These are phyloP conservation scores for Mallotus villosus DNA, from an alignment of 2,797 vertebrate species.

Conservation along the genomic window DNA sequence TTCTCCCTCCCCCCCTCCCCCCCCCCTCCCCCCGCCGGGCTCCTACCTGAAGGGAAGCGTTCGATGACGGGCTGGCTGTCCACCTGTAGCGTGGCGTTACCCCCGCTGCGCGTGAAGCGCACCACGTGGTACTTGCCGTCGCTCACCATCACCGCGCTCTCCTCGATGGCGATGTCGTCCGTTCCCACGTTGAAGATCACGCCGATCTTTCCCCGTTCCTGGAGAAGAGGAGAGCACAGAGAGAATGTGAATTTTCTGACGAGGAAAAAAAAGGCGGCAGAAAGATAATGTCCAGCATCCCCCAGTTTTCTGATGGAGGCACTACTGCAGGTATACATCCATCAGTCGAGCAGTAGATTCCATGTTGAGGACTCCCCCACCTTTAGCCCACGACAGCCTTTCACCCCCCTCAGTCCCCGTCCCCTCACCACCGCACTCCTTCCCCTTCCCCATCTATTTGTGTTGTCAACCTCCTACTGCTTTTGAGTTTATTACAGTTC, in stretches of 20 bases:
- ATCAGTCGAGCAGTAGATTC: slow-evolving; percentile 1
- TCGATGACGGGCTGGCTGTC: slow-evolving; percentile 93
- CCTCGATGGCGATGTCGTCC: slow-evolving; percentile 90
- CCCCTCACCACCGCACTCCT: slow-evolving; percentile 22
- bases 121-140: slow-evolving; percentile 95
- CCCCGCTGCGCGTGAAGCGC: slow-evolving; percentile 90
- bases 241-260: not conserved
- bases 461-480: slow-evolving; percentile 69
- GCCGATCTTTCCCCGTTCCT: slow-evolving; percentile 88
- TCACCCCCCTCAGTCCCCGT: slow-evolving; percentile 24
- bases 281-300: not conserved
- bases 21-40: not conserved
- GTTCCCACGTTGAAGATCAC: slow-evolving; percentile 97
- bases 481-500: slow-evolving; percentile 69
- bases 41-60: slow-evolving; percentile 90
- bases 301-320: not conserved
- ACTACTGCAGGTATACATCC: not conserved
- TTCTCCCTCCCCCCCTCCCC: not conserved
- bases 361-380: slow-evolving; percentile 50
- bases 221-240: not conserved
- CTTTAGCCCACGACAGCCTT: slow-evolving; percentile 63
- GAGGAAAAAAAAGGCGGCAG: too few species aligned
- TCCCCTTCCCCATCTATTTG: slow-evolving; percentile 57
- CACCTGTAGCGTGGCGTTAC: slow-evolving; percentile 93
- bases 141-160: slow-evolving; percentile 87